Evolutionary conservation across 2,888 invertebrate genomes (phyloP).

Genomic region (Nomada hirtipes): DNA sequence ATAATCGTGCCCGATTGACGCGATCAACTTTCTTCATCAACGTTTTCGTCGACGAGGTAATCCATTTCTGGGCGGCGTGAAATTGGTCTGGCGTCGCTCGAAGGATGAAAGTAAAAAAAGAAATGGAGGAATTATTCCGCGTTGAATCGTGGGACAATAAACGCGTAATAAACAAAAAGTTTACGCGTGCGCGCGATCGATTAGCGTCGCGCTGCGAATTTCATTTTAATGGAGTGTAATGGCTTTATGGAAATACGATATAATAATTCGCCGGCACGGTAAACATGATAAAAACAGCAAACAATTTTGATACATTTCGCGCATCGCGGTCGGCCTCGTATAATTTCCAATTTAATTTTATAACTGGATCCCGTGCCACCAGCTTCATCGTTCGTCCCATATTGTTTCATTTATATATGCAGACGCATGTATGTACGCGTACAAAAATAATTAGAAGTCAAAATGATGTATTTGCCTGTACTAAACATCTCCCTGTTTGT

Average conservation of each 20-base stretch:
- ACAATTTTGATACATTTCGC: conserved; percentile 60
- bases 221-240: conserved; percentile 64
- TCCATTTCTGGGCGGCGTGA: too few relatives aligned
- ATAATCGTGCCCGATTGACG: too few relatives aligned
- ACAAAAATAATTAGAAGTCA: conserved; percentile 18
- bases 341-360: conserved; percentile 61
- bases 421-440: neutral
- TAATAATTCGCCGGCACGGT: conserved; percentile 52
- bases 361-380: conserved; percentile 36
- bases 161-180: conserved; percentile 46
- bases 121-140: neutral
- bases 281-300: conserved; percentile 64
- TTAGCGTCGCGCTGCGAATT: conserved; percentile 49
- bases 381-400: neutral
- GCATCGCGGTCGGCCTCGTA: conserved; percentile 11
- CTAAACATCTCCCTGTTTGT: too few relatives aligned
- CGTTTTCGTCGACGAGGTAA: too few relatives aligned
- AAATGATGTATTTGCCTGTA: neutral
- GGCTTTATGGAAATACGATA: conserved; percentile 64
- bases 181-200: conserved; percentile 36
- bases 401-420: neutral
- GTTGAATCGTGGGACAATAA: neutral
- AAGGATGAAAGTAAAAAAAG: too few relatives aligned
- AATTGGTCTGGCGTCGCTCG: too few relatives aligned
- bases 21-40: too few relatives aligned